Evolutionary conservation across 2,113 vertebrate genomes (phyloP).

Genomic region (Engraulis encrasicolus): DNA sequence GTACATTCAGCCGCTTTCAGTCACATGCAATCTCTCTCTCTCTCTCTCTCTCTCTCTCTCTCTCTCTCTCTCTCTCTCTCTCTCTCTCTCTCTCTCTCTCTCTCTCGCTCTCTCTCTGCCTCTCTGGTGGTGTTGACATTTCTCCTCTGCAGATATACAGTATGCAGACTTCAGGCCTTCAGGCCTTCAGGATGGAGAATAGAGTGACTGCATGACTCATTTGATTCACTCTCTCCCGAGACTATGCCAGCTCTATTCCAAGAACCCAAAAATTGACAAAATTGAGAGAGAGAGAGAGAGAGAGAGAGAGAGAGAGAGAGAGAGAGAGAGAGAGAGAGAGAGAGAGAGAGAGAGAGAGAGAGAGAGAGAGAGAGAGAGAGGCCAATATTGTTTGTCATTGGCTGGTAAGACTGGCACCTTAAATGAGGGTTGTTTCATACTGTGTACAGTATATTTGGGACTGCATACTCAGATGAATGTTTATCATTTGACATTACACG

Average conservation of each 20-base stretch:
- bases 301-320: background rate
- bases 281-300: background rate
- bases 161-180: too few relatives aligned
- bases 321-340: background rate
- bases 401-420: background rate
- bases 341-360: background rate
- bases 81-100: background rate
- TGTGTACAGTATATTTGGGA: background rate
- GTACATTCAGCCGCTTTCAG: background rate
- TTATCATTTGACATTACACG: too few relatives aligned
- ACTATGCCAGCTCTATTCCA: constrained; percentile 4
- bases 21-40: background rate
- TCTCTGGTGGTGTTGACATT: background rate
- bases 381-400: background rate
- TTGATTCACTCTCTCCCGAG: background rate
- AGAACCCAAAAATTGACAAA: background rate
- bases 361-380: background rate
- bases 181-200: background rate
- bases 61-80: background rate
- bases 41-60: background rate
- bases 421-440: background rate
- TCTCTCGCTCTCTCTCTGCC: background rate
- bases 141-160: background rate
- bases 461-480: too few relatives aligned
- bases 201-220: background rate